Evolutionary conservation across 2,113 vertebrate species (phyloP), one percentile per base, ranked within the genome.

Genomic region (Nothocercus julius): DNA sequence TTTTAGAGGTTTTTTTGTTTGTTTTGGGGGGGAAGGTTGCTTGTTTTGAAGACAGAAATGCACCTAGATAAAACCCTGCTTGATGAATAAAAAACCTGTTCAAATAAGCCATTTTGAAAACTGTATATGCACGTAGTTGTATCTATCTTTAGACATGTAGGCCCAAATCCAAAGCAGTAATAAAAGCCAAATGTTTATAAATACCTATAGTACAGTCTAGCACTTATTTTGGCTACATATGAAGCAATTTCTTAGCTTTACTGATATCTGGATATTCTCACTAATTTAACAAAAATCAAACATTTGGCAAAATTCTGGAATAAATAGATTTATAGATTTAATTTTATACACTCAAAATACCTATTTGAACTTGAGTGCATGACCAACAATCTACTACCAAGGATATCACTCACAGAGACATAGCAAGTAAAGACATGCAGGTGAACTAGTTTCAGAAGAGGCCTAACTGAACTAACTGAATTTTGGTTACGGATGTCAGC

Each of bases 151-250:
- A 92, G 91, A 69, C 28, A 82, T 4, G 16, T 49, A 90, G 80
- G 8, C 73, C 83, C 80, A n/a, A 13, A 66, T 58, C 32, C 89
- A 91, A 85, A 94, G 72, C 32, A 94, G 47, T 62, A 87, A 87
- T 25, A 78, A 72, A 89, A 51, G 12, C 24, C 32, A 42, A 92
- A 51, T 3, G 2, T 44, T 49, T 73, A 82, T 17, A 89, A 91
- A 89, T 61, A 82, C 22, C 53, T 73, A 44, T 2, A 66, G 32
- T 15, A 66, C 38, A 69, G 42, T 59, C 38, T 34, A 61, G 36
- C 20, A 82, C 45, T 83, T 92, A 74, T 47, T 91, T 38, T 54
- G 25, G 5, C 12, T 42, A 78, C 28, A 75, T 70, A 70, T 25
- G 24, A 70, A 92, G 17, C 18, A 86, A 92, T 34, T 49, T 51